A percentile compares a stretch with the other conserved stretches of the same genome.
phyloP scores from a whole-genome alignment of 1,140 invertebrate genomes.

The Venturia canescens region DNA sequence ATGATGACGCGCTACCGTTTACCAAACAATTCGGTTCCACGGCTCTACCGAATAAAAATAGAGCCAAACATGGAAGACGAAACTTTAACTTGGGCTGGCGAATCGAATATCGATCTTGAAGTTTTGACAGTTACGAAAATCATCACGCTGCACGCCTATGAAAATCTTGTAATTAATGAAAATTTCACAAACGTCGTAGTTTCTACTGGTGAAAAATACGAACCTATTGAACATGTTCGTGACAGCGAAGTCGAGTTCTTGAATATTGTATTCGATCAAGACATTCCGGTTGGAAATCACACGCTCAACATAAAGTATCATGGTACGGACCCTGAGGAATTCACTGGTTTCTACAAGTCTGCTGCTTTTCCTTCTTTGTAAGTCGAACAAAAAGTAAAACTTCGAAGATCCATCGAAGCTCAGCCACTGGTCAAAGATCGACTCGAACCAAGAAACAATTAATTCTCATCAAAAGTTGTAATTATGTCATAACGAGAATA shows the following conservation, averaged over 20 bases:
- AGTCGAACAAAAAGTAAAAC: background rate
- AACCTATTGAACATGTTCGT: conserved; percentile 33
- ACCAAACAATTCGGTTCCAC: conserved; percentile 48
- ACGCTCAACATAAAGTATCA: conserved; percentile 39
- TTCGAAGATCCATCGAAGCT: too few relatives aligned
- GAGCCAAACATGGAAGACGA: conserved; percentile 47
- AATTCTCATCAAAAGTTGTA: too few relatives aligned
- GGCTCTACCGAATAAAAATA: conserved; percentile 45
- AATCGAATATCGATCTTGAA: conserved; percentile 41
- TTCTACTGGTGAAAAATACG: conserved; percentile 4
- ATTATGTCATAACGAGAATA: too few relatives aligned
- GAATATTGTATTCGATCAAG: conserved; percentile 34
- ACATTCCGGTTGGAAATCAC: conserved; percentile 44
- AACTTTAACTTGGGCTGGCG: conserved; percentile 53
- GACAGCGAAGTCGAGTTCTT: conserved; percentile 41
- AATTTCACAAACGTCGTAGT: conserved; percentile 38
- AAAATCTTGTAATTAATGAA: conserved; percentile 44
- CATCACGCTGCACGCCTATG: conserved; percentile 48
- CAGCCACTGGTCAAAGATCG: too few relatives aligned
- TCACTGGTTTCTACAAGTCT: conserved; percentile 41
- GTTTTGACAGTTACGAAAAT: conserved; percentile 33
- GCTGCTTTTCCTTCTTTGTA: background rate
- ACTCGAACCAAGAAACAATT: too few relatives aligned
- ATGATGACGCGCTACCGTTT: conserved; percentile 46
- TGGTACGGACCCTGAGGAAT: background rate